A percentile compares a stretch with the other conserved stretches of the same genome.
phyloP scores from a whole-genome alignment of 2,113 vertebrate genomes.

The human (Homo sapiens) region DNA sequence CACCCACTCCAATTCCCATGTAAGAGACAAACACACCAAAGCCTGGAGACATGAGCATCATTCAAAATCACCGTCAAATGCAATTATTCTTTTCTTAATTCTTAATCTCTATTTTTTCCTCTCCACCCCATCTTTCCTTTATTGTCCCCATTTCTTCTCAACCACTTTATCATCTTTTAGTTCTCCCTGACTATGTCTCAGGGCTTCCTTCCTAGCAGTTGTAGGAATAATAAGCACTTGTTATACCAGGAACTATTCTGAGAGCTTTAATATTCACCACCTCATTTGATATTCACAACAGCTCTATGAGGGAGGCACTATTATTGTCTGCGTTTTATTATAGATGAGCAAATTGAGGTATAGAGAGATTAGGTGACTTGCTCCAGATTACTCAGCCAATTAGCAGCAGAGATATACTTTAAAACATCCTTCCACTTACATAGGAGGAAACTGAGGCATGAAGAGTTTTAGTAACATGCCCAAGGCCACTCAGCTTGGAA shows the following conservation, averaged over 20 bases:
- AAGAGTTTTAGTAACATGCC: neutral
- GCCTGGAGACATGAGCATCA: neutral
- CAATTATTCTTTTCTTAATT: neutral
- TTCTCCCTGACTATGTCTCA: neutral
- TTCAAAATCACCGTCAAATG: neutral
- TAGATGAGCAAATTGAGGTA: neutral
- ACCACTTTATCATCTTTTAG: neutral
- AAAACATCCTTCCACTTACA: neutral
- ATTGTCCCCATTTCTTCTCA: neutral
- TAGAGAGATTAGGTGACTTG: neutral
- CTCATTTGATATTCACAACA: neutral
- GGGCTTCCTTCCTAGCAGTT: neutral
- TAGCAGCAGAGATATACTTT: neutral
- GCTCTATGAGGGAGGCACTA: neutral
- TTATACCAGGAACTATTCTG: neutral
- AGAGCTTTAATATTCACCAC: neutral
- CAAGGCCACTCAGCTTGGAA: neutral
- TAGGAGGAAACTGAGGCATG: neutral
- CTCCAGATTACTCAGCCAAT: neutral
- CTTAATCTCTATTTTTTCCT: neutral
- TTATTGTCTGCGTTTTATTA: neutral
- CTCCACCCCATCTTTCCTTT: neutral
- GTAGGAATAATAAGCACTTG: neutral
- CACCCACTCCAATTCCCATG: accelerated
- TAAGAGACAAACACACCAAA: neutral